A percentile compares a stretch with the other conserved stretches of the same genome.
Evolutionary conservation across 2,888 invertebrate genomes (phyloP).

Genomic region (Anaspis maculata): DNA sequence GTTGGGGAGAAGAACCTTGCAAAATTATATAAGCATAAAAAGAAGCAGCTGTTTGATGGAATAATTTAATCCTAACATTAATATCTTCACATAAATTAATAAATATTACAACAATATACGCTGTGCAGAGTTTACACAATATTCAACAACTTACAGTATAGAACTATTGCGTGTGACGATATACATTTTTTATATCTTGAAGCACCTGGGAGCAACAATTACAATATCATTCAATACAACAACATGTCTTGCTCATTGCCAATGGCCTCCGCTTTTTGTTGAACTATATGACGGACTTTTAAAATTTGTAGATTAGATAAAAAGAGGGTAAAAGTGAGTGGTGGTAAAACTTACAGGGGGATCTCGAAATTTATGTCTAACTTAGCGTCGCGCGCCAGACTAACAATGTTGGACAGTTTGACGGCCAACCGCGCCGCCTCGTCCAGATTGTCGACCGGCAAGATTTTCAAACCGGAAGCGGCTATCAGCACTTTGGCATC

Average conservation of each 20-base stretch:
- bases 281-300: no score
- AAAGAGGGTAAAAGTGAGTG: no score
- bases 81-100: constrained; percentile 6
- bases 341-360: constrained; percentile 35
- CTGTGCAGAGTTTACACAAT: background rate
- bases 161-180: no score
- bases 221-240: no score
- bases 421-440: constrained; percentile 74
- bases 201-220: no score
- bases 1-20: no score
- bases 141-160: background rate
- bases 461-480: constrained; percentile 64
- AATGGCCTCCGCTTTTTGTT: no score
- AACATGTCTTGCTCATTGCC: no score
- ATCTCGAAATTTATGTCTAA: constrained; percentile 75
- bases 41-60: constrained; percentile 3
- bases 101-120: constrained; percentile 13
- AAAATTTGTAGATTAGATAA: no score
- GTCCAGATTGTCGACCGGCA: constrained; percentile 73
- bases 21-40: background rate
- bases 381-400: constrained; percentile 65
- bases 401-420: constrained; percentile 68
- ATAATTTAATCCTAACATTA: constrained; percentile 12
- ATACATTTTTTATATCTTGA: no score
- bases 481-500: constrained; percentile 76